Evolutionary conservation across 2,113 vertebrate genomes (phyloP), one percentile per base, ranked within the genome.

Genomic region (Bubo bubo): DNA sequence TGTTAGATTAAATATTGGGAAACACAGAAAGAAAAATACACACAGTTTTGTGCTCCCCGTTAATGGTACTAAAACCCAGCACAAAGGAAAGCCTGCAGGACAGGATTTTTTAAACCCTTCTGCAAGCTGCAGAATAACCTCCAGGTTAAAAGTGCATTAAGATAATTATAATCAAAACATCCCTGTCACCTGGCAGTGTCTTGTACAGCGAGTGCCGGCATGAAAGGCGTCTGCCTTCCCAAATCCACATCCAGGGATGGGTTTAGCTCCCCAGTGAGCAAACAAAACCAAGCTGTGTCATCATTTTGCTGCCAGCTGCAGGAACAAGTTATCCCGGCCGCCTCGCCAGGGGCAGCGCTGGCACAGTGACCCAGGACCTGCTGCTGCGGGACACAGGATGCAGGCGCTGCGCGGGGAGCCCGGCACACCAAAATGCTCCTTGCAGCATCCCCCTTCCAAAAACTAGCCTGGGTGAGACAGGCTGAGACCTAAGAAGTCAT

Each of bases 131-230:
- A 91, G 70, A 95, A 87, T 62, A 94, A 79, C 52, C 90, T 93
- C 68, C 84, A 67, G 43, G 59, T 95, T 95, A 95, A 88, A 73
- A 66, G 34, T 41, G 63, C 72, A 82, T 93, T 92, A 82, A 87
- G 82, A 84, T 41, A 55, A 81, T 76, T 85, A 79, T 8, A 88
- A 58, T 43, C 45, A 84, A 86, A 96, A 88, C 26, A 64, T 49
- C 73, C 75, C 93, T 89, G 43, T 63, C 70, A 49, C 52, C 27
- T 45, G 41, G 45, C 63, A 81, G n/a, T 14, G 24, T 10, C 41
- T 56, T 24, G 39, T 30, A 30, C 30, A 41, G 16, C 1, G 19
- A 88, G 68, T 26, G 52, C 24, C 1, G 5, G 72, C 73, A 67
- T 8, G 4, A 82, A 71, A 80, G 34, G 56, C 5, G 1, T 35